phyloP scores from a whole-genome alignment of 1,140 invertebrate genomes.

The Leguminivora glycinivorella region DNA sequence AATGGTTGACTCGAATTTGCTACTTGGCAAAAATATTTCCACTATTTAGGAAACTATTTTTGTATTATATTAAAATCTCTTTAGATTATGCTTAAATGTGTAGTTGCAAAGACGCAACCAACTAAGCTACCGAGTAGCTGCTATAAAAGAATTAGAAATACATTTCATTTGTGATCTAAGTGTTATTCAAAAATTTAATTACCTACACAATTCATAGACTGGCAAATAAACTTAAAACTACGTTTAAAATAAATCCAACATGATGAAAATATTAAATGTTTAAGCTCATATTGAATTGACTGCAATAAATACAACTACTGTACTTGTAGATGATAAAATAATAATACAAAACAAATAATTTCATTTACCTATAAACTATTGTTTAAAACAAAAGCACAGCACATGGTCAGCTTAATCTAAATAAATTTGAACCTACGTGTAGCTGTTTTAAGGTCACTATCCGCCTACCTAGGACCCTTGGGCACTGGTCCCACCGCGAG shows the following conservation, averaged over 20 bases:
- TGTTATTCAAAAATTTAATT: slow-evolving; percentile 51
- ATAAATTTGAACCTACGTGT: slow-evolving; percentile 68
- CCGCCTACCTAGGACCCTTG: slow-evolving; percentile 70
- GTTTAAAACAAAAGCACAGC: slow-evolving; percentile 79
- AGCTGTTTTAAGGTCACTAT: slow-evolving; percentile 67
- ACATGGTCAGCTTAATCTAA: slow-evolving; percentile 76
- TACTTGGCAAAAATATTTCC: slow-evolving; percentile 77
- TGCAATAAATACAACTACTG: slow-evolving; percentile 71
- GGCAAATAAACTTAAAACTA: slow-evolving; percentile 61
- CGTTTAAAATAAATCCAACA: slow-evolving; percentile 51
- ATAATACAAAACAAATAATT: slow-evolving; percentile 72
- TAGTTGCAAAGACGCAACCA: slow-evolving; percentile 66
- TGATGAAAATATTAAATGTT: slow-evolving; percentile 49
- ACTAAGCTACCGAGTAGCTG: slow-evolving; percentile 68
- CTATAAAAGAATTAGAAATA: slow-evolving; percentile 64
- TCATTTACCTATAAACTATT: slow-evolving; percentile 67
- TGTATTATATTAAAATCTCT: slow-evolving; percentile 76
- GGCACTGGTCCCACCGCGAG: too few relatives aligned
- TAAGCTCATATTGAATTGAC: slow-evolving; percentile 68
- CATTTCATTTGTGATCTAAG: slow-evolving; percentile 68
- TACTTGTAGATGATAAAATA: slow-evolving; percentile 57
- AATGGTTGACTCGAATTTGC: slow-evolving; percentile 75
- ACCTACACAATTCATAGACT: slow-evolving; percentile 43
- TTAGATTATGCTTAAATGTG: slow-evolving; percentile 60
- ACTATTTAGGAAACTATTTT: slow-evolving; percentile 74